These are phyloP conservation scores for Holacanthus passer DNA, from an alignment of 2,113 vertebrate species.

Conservation along the genomic window DNA sequence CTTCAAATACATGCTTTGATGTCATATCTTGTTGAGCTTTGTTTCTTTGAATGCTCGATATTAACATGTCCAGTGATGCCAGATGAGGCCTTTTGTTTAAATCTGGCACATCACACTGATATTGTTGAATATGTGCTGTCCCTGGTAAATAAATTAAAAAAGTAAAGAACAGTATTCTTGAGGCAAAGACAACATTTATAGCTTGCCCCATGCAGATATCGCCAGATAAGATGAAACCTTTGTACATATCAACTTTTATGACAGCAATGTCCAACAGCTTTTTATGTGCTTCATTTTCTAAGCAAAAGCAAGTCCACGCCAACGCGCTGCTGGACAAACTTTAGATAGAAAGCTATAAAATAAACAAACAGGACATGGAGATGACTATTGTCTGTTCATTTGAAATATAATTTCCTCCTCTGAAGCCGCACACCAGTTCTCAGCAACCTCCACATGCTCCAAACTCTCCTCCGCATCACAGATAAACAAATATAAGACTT, in stretches of 20 bases:
- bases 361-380: conserved; percentile 40
- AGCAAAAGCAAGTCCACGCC: conserved; percentile 25
- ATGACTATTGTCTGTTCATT: neutral
- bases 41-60: neutral
- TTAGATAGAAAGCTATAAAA: conserved; percentile 23
- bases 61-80: neutral
- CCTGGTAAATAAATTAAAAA: neutral
- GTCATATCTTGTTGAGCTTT: neutral
- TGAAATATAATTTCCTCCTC: neutral
- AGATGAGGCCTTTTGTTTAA: neutral
- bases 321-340: neutral
- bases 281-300: conserved; percentile 30
- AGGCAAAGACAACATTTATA: neutral
- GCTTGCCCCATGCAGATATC: neutral
- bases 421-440: conserved; percentile 27
- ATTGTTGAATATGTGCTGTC: neutral
- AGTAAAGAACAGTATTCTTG: neutral
- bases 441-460: conserved; percentile 9
- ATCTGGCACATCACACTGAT: neutral
- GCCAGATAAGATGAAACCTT: neutral
- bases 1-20: neutral
- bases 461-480: neutral
- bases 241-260: conserved; percentile 6
- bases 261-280: neutral
- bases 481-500: conserved; percentile 31